A percentile compares a stretch with the other conserved stretches of the same genome.
Conservation (phyloP, 2,113 vertebrate species). For the Passer domesticus region DNA sequence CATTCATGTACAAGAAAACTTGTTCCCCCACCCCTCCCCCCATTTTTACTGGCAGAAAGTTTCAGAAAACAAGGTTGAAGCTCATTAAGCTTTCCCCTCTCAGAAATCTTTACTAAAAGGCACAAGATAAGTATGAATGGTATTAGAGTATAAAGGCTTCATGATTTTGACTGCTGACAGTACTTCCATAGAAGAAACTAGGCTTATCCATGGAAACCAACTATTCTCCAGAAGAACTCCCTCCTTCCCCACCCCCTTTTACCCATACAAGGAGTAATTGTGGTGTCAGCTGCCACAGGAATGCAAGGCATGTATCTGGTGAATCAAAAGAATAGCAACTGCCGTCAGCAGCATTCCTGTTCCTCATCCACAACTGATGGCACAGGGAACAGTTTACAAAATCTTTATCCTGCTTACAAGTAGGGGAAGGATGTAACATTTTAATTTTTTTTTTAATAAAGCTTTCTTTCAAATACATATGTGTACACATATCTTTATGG, state of each 20-base stretch:
- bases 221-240: neutral
- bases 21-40: rapidly evolving
- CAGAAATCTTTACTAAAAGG: neutral
- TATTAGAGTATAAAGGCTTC: neutral
- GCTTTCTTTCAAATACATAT: neutral
- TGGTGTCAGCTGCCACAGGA: constrained; percentile 33
- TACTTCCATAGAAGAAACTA: neutral
- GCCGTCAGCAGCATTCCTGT: constrained; percentile 43
- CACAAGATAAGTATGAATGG: neutral
- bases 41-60: neutral
- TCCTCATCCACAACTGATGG: neutral
- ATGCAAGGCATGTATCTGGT: constrained; percentile 34
- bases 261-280: constrained; percentile 34
- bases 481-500: neutral
- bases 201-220: constrained; percentile 42
- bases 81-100: neutral
- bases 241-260: neutral
- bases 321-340: constrained; percentile 45
- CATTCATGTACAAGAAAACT: neutral
- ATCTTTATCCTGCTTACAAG: neutral
- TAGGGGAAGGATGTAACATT: neutral
- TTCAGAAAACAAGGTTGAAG: neutral
- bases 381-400: neutral
- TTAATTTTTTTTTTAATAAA: neutral
- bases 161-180: rapidly evolving